Conservation (phyloP, 2,113 vertebrate species). For the Myotis yumanensis region DNA sequence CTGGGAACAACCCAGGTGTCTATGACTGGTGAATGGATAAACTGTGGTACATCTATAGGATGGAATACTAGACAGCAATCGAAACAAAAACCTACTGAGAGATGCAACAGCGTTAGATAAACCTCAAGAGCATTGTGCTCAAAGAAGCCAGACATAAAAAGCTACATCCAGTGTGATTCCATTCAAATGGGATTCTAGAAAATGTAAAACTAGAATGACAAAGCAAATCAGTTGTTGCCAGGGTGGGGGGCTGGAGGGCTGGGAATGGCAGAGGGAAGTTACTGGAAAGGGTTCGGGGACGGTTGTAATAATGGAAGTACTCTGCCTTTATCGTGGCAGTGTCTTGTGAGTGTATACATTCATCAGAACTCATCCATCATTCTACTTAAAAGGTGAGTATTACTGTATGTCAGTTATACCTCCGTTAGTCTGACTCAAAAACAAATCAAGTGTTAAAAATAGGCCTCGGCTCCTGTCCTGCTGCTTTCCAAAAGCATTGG, state of each 20-base stretch:
- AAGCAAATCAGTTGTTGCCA: background rate
- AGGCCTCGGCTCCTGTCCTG: background rate
- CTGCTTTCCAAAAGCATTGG: background rate
- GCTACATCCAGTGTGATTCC: background rate
- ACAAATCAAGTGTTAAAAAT: constrained; percentile 13
- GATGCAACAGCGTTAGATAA: background rate
- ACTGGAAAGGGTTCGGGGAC: background rate
- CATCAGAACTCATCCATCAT: background rate
- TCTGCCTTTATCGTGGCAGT: background rate
- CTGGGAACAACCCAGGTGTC: background rate
- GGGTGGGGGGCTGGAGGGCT: background rate
- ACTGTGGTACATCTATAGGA: background rate
- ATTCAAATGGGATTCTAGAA: background rate
- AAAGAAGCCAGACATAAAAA: constrained; percentile 2
- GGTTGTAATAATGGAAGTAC: background rate
- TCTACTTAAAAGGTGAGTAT: constrained; percentile 8
- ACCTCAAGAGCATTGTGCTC: background rate
- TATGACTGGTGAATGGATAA: background rate
- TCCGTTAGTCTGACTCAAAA: constrained; percentile 15
- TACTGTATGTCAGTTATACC: background rate
- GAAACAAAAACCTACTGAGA: background rate
- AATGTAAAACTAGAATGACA: background rate
- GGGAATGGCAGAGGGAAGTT: background rate
- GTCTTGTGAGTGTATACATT: background rate
- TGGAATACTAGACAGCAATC: background rate